Percentiles rank a stretch among this genome's conserved stretches.
phyloP scores from a whole-genome alignment of 2,888 invertebrate genomes.

The Euplexia lucipara region DNA sequence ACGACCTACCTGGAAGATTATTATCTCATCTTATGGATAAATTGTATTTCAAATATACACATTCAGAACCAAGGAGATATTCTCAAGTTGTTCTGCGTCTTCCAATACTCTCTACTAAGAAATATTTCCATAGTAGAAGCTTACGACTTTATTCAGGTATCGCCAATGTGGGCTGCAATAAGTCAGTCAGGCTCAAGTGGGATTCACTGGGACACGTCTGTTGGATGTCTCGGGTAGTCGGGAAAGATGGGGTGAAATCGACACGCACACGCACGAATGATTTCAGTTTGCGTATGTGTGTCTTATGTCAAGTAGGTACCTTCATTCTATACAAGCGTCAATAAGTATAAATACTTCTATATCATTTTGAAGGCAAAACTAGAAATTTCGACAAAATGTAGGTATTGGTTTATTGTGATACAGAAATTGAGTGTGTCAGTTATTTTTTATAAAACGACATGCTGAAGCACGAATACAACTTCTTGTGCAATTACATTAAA shows the following conservation, averaged over 20 bases:
- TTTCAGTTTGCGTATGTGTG: constrained; percentile 6
- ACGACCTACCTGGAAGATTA: neutral
- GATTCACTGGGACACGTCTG: constrained; percentile 57
- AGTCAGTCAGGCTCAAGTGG: constrained; percentile 56
- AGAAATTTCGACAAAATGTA: no score
- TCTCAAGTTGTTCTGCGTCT: neutral
- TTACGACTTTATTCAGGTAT: constrained; percentile 44
- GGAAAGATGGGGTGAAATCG: constrained; percentile 26
- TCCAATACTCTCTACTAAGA: constrained; percentile 28
- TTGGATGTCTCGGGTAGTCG: constrained; percentile 36
- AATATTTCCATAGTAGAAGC: constrained; percentile 43
- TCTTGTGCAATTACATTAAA: no score
- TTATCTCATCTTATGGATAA: neutral
- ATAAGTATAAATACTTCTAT: neutral
- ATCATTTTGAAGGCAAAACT: neutral
- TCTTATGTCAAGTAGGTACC: constrained; percentile 9
- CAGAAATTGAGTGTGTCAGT: no score
- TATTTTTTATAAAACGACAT: no score
- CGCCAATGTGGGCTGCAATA: constrained; percentile 50
- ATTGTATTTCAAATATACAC: constrained; percentile 24
- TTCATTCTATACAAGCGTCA: constrained; percentile 11
- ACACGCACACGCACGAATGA: constrained; percentile 8
- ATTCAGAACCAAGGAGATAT: constrained; percentile 5
- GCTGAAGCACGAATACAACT: no score
- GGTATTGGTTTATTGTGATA: no score